Percentiles rank a stretch among this genome's conserved stretches.
These are phyloP conservation scores for Urocynchramus pylzowi DNA, from an alignment of 2,113 vertebrate genomes.

Conservation along the genomic window DNA sequence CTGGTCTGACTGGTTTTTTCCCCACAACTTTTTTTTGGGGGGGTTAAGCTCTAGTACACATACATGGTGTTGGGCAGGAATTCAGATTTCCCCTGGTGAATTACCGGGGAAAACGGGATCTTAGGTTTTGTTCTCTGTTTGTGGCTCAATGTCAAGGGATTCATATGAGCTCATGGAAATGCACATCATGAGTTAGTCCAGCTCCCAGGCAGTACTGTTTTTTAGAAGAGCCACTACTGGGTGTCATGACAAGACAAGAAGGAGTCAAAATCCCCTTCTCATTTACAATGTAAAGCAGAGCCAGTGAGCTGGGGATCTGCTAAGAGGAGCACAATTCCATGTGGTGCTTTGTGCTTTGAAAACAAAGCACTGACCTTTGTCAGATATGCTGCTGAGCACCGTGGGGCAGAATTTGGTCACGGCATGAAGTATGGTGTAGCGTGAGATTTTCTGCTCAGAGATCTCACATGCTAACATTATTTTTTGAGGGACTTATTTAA, in stretches of 20 bases:
- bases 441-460: not conserved
- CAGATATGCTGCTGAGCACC: not conserved
- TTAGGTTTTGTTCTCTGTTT: slow-evolving; percentile 36
- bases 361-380: not conserved
- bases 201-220: not conserved
- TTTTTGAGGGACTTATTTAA: not conserved
- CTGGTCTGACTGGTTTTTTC: not conserved
- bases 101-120: slow-evolving; percentile 5
- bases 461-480: not conserved
- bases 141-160: not conserved
- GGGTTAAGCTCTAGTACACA: not conserved
- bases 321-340: not conserved
- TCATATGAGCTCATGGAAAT: not conserved
- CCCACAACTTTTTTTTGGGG: not conserved
- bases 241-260: not conserved
- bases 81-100: slow-evolving; percentile 63
- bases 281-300: slow-evolving; percentile 6
- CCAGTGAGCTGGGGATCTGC: not conserved
- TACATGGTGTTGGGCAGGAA: slow-evolving; percentile 55
- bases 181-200: not conserved
- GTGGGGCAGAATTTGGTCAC: not conserved
- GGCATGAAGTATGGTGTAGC: not conserved
- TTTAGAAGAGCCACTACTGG: not conserved
- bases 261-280: not conserved
- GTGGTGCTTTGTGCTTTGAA: not conserved